Conservation (phyloP, 2,888 invertebrate genomes). For the Parelbella ahira region DNA sequence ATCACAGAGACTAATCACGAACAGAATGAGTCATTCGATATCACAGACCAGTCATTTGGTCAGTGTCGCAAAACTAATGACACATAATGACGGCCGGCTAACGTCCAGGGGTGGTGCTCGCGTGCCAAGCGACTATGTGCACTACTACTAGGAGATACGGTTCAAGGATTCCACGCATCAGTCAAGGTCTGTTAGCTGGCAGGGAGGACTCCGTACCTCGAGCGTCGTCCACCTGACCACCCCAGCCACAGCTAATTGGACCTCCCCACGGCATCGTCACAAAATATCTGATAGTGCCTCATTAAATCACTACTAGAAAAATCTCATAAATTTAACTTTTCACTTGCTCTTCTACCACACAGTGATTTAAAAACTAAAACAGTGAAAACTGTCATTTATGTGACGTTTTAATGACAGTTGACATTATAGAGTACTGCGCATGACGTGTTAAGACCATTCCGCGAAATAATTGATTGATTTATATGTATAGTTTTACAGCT, state of each 20-base stretch:
- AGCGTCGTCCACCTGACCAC: slow-evolving; percentile 59
- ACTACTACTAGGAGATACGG: slow-evolving; percentile 40
- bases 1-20: slow-evolving; percentile 69
- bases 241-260: slow-evolving; percentile 60
- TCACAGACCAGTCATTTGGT: slow-evolving; percentile 77
- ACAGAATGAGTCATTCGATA: slow-evolving; percentile 77
- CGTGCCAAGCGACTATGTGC: slow-evolving; percentile 39
- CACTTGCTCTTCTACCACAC: too few relatives aligned
- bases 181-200: slow-evolving; percentile 70
- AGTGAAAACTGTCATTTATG: too few relatives aligned
- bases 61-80: slow-evolving; percentile 81
- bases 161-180: slow-evolving; percentile 38
- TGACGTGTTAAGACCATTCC: too few relatives aligned
- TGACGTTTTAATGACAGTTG: too few relatives aligned
- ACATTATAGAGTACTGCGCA: too few relatives aligned
- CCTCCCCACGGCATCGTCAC: slow-evolving; percentile 43
- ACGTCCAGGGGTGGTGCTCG: slow-evolving; percentile 49
- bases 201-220: slow-evolving; percentile 61
- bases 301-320: too few relatives aligned
- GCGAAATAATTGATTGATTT: too few relatives aligned
- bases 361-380: too few relatives aligned
- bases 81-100: slow-evolving; percentile 74
- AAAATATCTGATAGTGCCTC: slow-evolving; percentile 38
- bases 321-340: too few relatives aligned
- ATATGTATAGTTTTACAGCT: too few relatives aligned